Evolutionary conservation across 2,113 vertebrate genomes (phyloP), one percentile per base, ranked within the genome.

Genomic region (Crotophaga sulcirostris): DNA sequence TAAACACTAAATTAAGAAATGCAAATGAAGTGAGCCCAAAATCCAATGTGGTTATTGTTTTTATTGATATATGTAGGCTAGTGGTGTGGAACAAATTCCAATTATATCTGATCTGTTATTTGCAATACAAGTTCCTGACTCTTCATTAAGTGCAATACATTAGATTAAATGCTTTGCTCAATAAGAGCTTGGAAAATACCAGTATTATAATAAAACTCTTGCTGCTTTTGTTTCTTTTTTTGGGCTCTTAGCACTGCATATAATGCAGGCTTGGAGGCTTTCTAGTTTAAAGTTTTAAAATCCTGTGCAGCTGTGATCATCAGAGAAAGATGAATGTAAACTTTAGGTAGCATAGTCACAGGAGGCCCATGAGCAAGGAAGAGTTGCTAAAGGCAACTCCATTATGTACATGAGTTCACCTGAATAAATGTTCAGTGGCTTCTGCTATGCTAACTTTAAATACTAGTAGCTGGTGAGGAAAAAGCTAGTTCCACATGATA

Each of bases 1-100:
- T 96, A 97, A 97, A 96, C 96, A 96, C 96, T 96, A 95, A 97
- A 97, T 97, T 97, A 97, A 96, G 97, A 94, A 97, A 98, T 97
- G 96, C 94, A 98, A 97, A 98, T 97, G 89, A 96, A 96, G 86
- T 90, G 74, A 97, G 96, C 94, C 82, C 49, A 79, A 96, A 94
- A 96, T 96, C 93, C 92, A 92, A 80, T 97, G 90, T 89, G 60
- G 74, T 97, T 97, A 96, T 97, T 97, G 95, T 97, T 97, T 96
- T 97, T 97, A 97, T 97, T 98, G 97, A 96, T 97, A 86, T 91
- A 93, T 90, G 92, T 94, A 94, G 95, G 76, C 75, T 89, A 96
- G 88, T 70, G 89, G 74, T 91, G 95, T 76, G 72, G 96, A 98
- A 96, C 96, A 97, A 97, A 97, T 97, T 97, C 94, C 95, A 97